Evolutionary conservation across 30 jellyfish, hydroid and myxozoan species (phyloP).

Genomic region (Cassiopea andromeda): DNA sequence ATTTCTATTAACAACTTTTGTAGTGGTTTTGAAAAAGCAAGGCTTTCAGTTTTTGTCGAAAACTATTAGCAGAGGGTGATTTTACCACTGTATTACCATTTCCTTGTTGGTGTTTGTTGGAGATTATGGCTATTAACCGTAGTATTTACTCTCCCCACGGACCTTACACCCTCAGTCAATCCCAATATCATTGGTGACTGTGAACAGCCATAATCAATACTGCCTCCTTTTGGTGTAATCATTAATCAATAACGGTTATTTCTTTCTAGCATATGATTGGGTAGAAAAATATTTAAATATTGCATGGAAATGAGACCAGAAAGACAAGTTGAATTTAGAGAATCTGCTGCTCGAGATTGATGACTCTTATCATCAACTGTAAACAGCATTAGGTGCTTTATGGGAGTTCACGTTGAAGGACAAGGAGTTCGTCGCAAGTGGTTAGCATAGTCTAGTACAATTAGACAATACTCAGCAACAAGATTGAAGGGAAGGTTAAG

Average conservation of each 20-base stretch:
- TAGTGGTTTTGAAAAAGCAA: too few relatives aligned
- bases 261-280: not conserved
- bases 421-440: too few relatives aligned
- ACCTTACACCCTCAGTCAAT: too few relatives aligned
- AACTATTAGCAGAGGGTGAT: too few relatives aligned
- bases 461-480: not conserved
- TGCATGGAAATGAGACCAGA: not conserved
- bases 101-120: too few relatives aligned
- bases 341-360: not conserved
- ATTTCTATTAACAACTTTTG: too few relatives aligned
- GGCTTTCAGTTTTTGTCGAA: too few relatives aligned
- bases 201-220: too few relatives aligned
- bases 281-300: not conserved
- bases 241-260: not conserved
- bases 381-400: not conserved
- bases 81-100: too few relatives aligned
- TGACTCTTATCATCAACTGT: not conserved
- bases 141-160: too few relatives aligned
- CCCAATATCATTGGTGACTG: too few relatives aligned
- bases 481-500: not conserved
- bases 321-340: not conserved
- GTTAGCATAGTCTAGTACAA: not conserved
- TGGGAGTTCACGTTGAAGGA: not conserved
- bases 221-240: conserved; percentile 3
- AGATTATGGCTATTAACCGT: too few relatives aligned